phyloP scores from a whole-genome alignment of 2,113 vertebrate genomes.

The Mobula hypostoma region DNA sequence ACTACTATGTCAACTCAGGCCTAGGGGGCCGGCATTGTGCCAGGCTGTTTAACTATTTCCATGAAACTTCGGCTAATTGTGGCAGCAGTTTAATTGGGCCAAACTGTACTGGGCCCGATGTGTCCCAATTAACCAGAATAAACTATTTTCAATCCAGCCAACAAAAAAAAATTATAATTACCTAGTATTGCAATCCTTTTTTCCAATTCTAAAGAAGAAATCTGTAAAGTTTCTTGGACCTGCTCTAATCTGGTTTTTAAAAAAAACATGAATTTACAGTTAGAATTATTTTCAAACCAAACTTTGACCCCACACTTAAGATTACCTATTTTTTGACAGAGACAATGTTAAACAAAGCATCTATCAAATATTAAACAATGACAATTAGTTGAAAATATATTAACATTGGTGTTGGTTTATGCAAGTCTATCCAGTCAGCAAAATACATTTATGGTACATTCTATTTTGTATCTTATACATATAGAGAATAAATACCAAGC shows the following conservation, averaged over 20 bases:
- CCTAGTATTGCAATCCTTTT: slow-evolving; percentile 47
- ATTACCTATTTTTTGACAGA: not conserved
- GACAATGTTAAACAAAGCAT: not conserved
- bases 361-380: not conserved
- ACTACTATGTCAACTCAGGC: no score
- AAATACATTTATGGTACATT: not conserved
- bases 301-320: not conserved
- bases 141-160: not conserved
- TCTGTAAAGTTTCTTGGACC: slow-evolving; percentile 45
- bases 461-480: not conserved
- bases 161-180: slow-evolving; percentile 40
- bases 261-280: not conserved
- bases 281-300: not conserved
- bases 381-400: not conserved
- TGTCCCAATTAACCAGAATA: no score
- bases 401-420: not conserved
- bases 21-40: no score
- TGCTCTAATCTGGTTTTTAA: slow-evolving; percentile 40
- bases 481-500: not conserved
- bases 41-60: no score
- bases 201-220: slow-evolving; percentile 47
- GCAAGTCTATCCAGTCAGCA: not conserved
- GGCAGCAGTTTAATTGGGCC: no score
- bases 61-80: no score
- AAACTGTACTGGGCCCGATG: no score